phyloP scores from a whole-genome alignment of 2,888 invertebrate genomes.

The Mamestra brassicae region DNA sequence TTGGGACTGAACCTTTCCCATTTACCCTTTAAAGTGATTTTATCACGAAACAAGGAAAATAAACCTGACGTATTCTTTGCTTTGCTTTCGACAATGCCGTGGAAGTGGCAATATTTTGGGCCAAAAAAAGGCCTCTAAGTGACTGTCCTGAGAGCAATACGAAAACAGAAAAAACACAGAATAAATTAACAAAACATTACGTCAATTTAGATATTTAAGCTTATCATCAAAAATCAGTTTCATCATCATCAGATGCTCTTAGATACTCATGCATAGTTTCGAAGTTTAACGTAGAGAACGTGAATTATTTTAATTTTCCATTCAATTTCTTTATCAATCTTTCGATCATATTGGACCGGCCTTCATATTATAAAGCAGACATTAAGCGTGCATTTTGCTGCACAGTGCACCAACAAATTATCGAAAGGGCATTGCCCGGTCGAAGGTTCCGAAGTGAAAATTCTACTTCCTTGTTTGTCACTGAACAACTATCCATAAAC shows the following conservation, averaged over 20 bases:
- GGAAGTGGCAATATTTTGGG: too few relatives aligned
- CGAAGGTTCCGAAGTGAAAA: slow-evolving; percentile 54
- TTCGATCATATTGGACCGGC: slow-evolving; percentile 2
- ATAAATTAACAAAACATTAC: too few relatives aligned
- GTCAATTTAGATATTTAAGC: not conserved
- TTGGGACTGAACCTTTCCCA: not conserved
- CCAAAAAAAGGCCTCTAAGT: too few relatives aligned
- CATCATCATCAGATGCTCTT: not conserved
- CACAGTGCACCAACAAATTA: slow-evolving; percentile 40
- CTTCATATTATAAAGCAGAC: slow-evolving; percentile 28
- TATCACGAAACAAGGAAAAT: too few relatives aligned
- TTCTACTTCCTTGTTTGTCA: slow-evolving; percentile 55
- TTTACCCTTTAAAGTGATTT: not conserved
- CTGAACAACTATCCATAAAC: slow-evolving; percentile 42
- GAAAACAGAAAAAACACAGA: not conserved
- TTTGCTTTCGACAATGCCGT: too few relatives aligned
- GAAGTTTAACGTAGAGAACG: slow-evolving; percentile 4
- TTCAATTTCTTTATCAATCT: not conserved
- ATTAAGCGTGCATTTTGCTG: slow-evolving; percentile 41
- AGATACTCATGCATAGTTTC: slow-evolving; percentile 4
- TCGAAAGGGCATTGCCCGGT: slow-evolving; percentile 56
- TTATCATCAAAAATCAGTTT: slow-evolving; percentile 28
- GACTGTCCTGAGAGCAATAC: not conserved
- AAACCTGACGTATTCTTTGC: too few relatives aligned
- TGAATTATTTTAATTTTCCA: not conserved